phyloP scores from a whole-genome alignment of 2,888 invertebrate genomes.

The Tenthredo amoena region DNA sequence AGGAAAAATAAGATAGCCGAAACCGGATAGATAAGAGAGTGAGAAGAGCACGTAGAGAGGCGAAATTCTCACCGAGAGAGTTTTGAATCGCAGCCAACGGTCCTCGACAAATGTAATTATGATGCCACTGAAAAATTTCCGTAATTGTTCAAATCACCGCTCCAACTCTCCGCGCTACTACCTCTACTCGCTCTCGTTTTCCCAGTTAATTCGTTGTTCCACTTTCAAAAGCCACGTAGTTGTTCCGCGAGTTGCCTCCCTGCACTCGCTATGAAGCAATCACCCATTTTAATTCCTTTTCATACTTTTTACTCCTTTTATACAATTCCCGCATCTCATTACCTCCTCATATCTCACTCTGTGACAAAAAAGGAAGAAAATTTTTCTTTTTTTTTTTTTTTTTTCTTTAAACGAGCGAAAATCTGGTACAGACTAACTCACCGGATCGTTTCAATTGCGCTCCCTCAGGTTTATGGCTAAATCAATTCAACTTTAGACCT shows the following conservation, averaged over 20 bases:
- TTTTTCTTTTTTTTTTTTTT: too few relatives aligned
- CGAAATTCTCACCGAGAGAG: constrained; percentile 57
- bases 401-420: not conserved
- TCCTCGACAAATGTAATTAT: constrained; percentile 64
- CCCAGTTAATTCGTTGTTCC: constrained; percentile 42
- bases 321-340: not conserved
- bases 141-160: constrained; percentile 64
- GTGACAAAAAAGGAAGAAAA: not conserved
- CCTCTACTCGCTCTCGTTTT: not conserved
- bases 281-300: constrained; percentile 10
- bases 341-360: not conserved
- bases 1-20: not conserved
- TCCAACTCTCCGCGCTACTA: not conserved
- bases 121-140: constrained; percentile 63
- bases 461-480: not conserved
- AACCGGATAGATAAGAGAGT: not conserved
- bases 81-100: constrained; percentile 67
- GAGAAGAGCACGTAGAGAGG: constrained; percentile 22
- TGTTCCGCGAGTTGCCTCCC: constrained; percentile 3
- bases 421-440: not conserved
- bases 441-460: not conserved
- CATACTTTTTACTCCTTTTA: not conserved
- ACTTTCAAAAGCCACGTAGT: constrained; percentile 29
- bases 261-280: constrained; percentile 41
- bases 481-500: constrained; percentile 4